A percentile compares a stretch with the other conserved stretches of the same genome.
Evolutionary conservation across 2,888 invertebrate species (phyloP).

Genomic region (Callimorpha dominula): DNA sequence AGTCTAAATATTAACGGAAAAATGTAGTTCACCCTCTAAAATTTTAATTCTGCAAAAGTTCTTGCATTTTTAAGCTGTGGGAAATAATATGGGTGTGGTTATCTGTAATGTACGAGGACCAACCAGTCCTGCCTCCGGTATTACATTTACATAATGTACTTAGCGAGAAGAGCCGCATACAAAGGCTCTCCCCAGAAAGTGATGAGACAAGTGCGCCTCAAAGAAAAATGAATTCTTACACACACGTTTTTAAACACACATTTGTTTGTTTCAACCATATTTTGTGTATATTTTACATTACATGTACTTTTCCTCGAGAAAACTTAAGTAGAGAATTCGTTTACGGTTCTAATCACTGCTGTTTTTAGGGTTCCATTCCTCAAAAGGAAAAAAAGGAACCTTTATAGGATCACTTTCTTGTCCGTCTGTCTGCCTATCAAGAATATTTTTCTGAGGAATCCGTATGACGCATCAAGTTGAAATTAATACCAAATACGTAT

Average conservation of each 20-base stretch:
- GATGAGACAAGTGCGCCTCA: slow-evolving; percentile 66
- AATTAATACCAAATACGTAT: no score
- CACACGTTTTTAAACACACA: slow-evolving; percentile 55
- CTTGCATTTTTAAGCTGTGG: slow-evolving; percentile 52
- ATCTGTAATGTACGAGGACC: slow-evolving; percentile 68
- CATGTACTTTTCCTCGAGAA: slow-evolving; percentile 61
- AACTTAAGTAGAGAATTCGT: slow-evolving; percentile 54
- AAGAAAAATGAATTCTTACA: slow-evolving; percentile 71
- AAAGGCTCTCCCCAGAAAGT: slow-evolving; percentile 74
- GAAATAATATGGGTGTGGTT: slow-evolving; percentile 75
- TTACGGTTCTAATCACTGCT: slow-evolving; percentile 55
- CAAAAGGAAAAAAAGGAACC: no score
- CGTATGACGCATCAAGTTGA: no score
- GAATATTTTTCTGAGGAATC: no score
- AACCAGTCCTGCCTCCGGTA: slow-evolving; percentile 74
- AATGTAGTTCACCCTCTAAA: slow-evolving; percentile 16
- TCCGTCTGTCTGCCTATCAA: no score
- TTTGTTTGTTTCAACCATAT: slow-evolving; percentile 55
- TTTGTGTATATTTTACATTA: slow-evolving; percentile 69
- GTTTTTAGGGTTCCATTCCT: slow-evolving; percentile 27
- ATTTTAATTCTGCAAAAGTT: slow-evolving; percentile 21
- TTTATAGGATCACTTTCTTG: no score
- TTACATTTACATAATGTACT: slow-evolving; percentile 84
- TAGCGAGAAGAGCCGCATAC: slow-evolving; percentile 76
- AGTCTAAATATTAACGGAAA: slow-evolving; percentile 34